Base-by-base conservation (phyloP, 2,113 vertebrate genomes). In the Brachyhypopomus occidentalis region DNA sequence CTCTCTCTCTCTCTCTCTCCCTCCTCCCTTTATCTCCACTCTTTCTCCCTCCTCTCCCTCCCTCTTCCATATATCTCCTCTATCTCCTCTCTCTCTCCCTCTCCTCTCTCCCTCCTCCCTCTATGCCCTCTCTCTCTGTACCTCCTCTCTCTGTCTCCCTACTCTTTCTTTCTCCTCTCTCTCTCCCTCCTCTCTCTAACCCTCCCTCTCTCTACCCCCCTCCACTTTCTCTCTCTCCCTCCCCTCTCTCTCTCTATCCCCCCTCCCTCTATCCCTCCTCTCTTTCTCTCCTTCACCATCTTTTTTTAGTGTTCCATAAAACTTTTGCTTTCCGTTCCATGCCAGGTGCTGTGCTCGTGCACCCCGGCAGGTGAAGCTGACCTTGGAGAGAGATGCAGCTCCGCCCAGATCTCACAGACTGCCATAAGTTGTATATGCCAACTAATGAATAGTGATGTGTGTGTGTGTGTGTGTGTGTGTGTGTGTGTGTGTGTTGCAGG, bases 21-120 rank as follows among this genome's bases (percentile, higher is more conserved):
- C 30, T 38, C 14, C 60, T 36, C 67, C 78, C 45, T 52, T 52
- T 52, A 38, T 23, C 14, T 25, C 77, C 72, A 77, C 60, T 58
- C 59, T 75, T 63, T 84, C 79, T 11, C 48, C 23, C 75, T 11
- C 48, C 23, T 73, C 64, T 60, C 55, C 75, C 67, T 84, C 78
- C 5, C 30, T 41, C 20, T 19, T n/a, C n/a, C n/a, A n/a, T n/a
- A n/a, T n/a, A 19, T 58, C 34, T 45, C 52, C 20, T 25, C 70
- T 70, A 20, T 38, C 62, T 22, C 0, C 17, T 30, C 30, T 30
- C 30, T 30, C 2, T 30, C 2, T 30, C 30, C 30, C 30, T 30
- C 30, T 3, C 3, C 30, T 75, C 64, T 60, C 55, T 77, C 3
- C 30, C 30, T 30, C 30, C 67, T 84, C 78, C 5, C 30, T 41